Conservation (phyloP, 2,797 vertebrate species). For the Sardinella longiceps region DNA sequence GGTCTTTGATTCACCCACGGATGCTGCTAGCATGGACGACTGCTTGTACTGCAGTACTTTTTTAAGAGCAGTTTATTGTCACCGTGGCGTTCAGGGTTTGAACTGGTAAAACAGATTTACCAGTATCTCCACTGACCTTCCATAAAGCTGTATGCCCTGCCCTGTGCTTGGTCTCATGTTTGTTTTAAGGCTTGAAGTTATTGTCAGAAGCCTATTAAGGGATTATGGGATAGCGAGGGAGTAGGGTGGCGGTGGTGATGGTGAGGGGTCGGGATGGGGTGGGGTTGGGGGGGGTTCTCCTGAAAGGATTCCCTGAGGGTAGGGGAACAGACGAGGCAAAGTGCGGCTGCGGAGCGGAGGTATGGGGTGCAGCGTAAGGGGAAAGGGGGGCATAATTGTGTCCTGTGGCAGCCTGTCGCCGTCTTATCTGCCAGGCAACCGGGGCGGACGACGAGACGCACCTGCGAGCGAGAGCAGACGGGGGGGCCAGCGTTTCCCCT, state of each 20-base stretch:
- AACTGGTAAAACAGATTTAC: not conserved
- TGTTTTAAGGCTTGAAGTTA: conserved; percentile 10
- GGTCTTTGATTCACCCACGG: not conserved
- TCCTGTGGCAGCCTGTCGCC: conserved; percentile 51
- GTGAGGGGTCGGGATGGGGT: not conserved
- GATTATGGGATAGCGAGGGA: conserved; percentile 27
- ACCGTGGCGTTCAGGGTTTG: not conserved
- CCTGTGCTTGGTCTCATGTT: not conserved
- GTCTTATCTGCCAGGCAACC: conserved; percentile 60
- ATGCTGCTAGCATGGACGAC: not conserved
- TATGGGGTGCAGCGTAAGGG: conserved; percentile 25
- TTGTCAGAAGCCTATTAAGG: conserved; percentile 2
- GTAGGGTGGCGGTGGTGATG: not conserved
- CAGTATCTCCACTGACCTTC: conserved; percentile 4
- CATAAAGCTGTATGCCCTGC: not conserved
- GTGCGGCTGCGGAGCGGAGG: not conserved
- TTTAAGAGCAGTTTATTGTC: not conserved
- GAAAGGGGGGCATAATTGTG: conserved; percentile 36
- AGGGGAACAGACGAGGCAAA: conserved; percentile 16
- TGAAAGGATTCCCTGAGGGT: not conserved
- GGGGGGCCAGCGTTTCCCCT: conserved; percentile 49
- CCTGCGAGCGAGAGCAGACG: conserved; percentile 54
- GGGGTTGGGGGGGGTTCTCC: not conserved
- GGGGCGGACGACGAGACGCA: conserved; percentile 53
- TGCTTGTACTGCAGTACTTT: not conserved